phyloP scores from a whole-genome alignment of 2,888 invertebrate species.

The Drosophila neonasuta region DNA sequence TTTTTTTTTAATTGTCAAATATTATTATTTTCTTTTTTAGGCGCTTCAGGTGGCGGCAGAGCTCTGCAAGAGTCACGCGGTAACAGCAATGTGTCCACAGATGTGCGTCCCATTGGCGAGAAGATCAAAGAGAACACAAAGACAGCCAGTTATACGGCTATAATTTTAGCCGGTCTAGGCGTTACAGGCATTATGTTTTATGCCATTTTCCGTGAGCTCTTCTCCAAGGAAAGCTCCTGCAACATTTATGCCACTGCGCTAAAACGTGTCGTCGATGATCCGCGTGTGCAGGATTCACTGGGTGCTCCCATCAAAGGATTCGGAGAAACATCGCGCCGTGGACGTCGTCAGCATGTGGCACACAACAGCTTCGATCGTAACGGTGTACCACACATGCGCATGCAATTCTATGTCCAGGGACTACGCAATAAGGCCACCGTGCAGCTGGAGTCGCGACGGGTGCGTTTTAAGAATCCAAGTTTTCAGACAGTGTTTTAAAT shows the following conservation, averaged over 20 bases:
- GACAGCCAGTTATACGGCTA: conserved; percentile 91
- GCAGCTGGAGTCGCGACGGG: conserved; percentile 92
- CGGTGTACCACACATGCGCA: conserved; percentile 90
- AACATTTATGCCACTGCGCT: conserved; percentile 91
- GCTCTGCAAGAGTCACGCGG: conserved; percentile 54
- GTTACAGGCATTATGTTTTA: conserved; percentile 92
- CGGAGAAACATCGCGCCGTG: conserved; percentile 92
- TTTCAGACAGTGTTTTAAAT: not conserved
- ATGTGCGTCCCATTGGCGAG: conserved; percentile 87
- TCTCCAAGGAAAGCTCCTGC: conserved; percentile 93
- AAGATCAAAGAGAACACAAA: conserved; percentile 95
- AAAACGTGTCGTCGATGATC: conserved; percentile 89
- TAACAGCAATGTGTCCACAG: conserved; percentile 76
- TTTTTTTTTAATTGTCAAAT: not conserved
- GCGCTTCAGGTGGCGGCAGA: conserved; percentile 11
- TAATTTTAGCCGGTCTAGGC: conserved; percentile 91
- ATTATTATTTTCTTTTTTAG: conserved; percentile 10
- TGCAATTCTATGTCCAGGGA: conserved; percentile 96
- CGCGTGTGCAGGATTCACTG: conserved; percentile 89
- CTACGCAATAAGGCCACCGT: conserved; percentile 91
- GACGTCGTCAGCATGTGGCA: conserved; percentile 92
- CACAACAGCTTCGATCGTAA: conserved; percentile 89
- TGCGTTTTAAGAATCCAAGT: conserved; percentile 75
- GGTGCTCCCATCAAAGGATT: conserved; percentile 95
- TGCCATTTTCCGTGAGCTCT: conserved; percentile 92